Evolutionary conservation across 37 sponge, comb jelly and placozoan genomes (phyloP), one percentile per base, ranked within the genome.

Genomic region (Eunapius fragilis): DNA sequence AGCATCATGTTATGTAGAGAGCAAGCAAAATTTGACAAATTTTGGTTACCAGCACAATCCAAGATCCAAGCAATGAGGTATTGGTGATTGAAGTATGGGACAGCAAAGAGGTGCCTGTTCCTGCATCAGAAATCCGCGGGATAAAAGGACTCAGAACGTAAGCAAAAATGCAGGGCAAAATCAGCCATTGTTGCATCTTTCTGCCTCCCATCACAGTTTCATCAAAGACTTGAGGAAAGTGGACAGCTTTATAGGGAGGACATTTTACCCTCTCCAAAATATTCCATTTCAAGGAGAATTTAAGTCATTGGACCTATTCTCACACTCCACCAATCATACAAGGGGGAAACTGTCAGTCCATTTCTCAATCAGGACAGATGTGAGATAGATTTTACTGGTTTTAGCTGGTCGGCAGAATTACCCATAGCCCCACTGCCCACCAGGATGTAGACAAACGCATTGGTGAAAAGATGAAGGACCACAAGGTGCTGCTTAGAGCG

Each of bases 181-280:
- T 17, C 14, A 19, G 17, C 58, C 58, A 58, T 58, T 58, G 7
- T 19, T 58, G 14, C 58, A 19, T 11, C 58, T 58, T 58, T 58
- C 58, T 58, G 6, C 41, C 41, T 41, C 41, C 2, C 14, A 58
- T 58, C 58, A 58, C 14, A 58, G 58, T 2, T 58, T 58, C 58
- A 58, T 58, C 58, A 58, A 58, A 17, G 89, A 88, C 68, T 71
- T 88, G 10, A 50, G 80, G 2, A 87, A 87, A 27, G 58, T 17
- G 22, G 88, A 87, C 76, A 89, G 87, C 38, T 92, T 88, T 47
- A 84, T 92, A 76, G 92, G 92, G 7, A 68, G 92, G 2, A 37
- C 77, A 28, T 88, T 88, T 82, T 73, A 76, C 67, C 84, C 68
- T 38, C 85, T 92, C 1, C 70, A 80, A 30, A 69, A 70, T 12